Base-by-base conservation (phyloP, 2,888 invertebrate species). In the Cephus pulcher region DNA sequence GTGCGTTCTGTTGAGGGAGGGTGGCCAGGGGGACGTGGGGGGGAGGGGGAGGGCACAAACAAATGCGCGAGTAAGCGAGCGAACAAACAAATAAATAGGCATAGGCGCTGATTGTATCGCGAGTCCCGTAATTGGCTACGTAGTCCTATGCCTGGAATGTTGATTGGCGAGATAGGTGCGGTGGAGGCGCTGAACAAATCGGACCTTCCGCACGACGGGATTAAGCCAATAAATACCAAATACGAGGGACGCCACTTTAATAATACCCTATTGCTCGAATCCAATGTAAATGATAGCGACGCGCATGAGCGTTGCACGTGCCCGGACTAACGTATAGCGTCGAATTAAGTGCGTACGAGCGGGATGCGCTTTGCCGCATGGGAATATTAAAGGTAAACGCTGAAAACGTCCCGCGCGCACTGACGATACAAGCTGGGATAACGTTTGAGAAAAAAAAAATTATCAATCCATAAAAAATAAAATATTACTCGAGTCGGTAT, bases 61-160 rank as follows among this genome's bases (percentile, higher is more conserved):
- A 56, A 56, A 56, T 56, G 9, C 56, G 9, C 56, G 56, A 23
- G 56, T 56, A 56, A 56, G 56, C 71, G 76, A 81, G 75, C 81
- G 79, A 76, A 75, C 79, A 80, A 77, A 83, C 83, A 83, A 86
- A 87, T 87, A 86, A 87, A 88, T 87, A 87, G 84, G 84, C 84
- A 82, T 82, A 85, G 83, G 83, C 78, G 80, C 78, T 78, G 88
- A 88, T 88, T 84, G 86, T 87, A 88, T 88, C 88, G 84, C 82
- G 80, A 81, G 83, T 83, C 80, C 86, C 85, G 86, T 88, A 88
- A 89, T 87, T 88, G 88, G 84, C 85, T 83, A 83, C 84, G 84
- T 86, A 84, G 85, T 84, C 82, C 82, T 87, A 85, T 84, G 83
- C 82, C 80, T 82, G 89, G 88, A 89, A 89, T 89, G 88, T 89